Base-by-base conservation (phyloP, 2,888 invertebrate genomes). In the Incurvaria masculella region DNA sequence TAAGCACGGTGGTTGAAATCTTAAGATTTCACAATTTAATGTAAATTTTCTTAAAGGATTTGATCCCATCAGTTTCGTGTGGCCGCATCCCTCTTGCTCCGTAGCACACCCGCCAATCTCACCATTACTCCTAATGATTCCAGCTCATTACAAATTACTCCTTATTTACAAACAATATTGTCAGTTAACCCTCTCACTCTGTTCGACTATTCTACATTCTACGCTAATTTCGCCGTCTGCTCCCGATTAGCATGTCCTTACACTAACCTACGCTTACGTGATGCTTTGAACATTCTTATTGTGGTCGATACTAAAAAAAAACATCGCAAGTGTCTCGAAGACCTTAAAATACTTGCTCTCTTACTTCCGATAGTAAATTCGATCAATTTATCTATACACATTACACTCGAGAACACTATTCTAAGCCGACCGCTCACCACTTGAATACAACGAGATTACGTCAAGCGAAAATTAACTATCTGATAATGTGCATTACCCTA, bases 121-220 rank as follows among this genome's bases (percentile, higher is more conserved):
- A 33, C 33, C 11, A 14, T 73, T 71, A 71, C 57, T 67, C 72
- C 74, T 72, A 66, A 66, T 64, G 21, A 66, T 61, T 61, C 64
- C 73, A 74, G 73, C 72, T 69, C 63, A 71, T 73, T 75, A 78
- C 73, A 19, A 72, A 73, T 70, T 68, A 41, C 33, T 48, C 45
- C 23, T 69, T 78, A 78, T 76, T 72, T 79, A 79, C 79, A 79
- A 76, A 52, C 50, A 49, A 79, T 79, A 80, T 80, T 79, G 79
- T 79, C 79, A 78, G 78, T 70, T 43, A 78, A 76, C 76, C 79
- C 76, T 78, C 78, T 76, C 79, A 72, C 78, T 79, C 78, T 75
- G 76, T 72, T 72, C 73, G 65, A 74, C 74, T 76, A 66, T 62
- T 58, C 75, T 76, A 76, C n/a, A n/a, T n/a, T n/a, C n/a, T n/a